phyloP scores from a whole-genome alignment of 2,888 invertebrate species.

The Drosophila ochracea region DNA sequence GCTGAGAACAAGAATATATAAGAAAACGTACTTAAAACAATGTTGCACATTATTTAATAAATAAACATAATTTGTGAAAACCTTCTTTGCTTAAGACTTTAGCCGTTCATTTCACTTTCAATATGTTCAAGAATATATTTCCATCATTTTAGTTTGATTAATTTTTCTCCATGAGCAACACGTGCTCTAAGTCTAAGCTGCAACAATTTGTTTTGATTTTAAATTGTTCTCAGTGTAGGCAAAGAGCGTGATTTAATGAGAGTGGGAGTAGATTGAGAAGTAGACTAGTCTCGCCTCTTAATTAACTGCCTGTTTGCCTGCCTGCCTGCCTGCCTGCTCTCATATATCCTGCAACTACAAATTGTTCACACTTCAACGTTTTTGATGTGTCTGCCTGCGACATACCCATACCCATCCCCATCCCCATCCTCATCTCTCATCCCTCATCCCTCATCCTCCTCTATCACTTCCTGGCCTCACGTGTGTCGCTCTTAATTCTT shows the following conservation, averaged over 20 bases:
- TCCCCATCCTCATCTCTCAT: background rate
- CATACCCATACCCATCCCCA: background rate
- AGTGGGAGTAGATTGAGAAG: background rate
- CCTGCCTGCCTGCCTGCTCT: slow-evolving; percentile 34
- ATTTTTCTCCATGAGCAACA: background rate
- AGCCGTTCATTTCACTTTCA: background rate
- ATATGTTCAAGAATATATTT: background rate
- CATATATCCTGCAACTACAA: slow-evolving; percentile 65
- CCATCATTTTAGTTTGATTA: too few relatives aligned
- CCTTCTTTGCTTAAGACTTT: background rate
- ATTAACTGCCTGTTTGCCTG: slow-evolving; percentile 66
- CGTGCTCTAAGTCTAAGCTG: background rate
- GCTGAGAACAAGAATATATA: background rate
- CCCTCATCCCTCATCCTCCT: background rate
- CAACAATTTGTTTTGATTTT: background rate
- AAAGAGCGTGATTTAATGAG: slow-evolving; percentile 1
- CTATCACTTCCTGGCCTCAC: slow-evolving; percentile 48
- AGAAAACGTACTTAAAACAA: background rate
- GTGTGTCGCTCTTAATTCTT: slow-evolving; percentile 44
- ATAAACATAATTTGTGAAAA: background rate
- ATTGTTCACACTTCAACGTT: slow-evolving; percentile 83
- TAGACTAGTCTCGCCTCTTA: slow-evolving; percentile 50
- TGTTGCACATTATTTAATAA: too few relatives aligned
- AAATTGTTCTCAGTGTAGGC: slow-evolving; percentile 12
- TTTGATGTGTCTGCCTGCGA: slow-evolving; percentile 38